Conservation (phyloP, 2,888 invertebrate genomes). For the Drosophila setosimentum region DNA sequence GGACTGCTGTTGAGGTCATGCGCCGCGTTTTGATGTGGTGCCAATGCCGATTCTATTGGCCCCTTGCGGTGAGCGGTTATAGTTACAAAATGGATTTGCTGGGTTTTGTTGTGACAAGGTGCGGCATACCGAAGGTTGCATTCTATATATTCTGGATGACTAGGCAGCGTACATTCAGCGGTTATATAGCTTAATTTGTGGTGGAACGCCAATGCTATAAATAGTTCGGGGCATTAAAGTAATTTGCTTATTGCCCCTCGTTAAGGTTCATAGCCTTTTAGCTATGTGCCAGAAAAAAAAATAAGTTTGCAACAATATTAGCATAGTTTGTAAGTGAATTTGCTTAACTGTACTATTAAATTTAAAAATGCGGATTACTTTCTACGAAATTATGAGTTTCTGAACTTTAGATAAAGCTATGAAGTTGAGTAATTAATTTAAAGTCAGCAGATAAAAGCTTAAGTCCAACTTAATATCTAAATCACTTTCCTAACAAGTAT, state of each 20-base stretch:
- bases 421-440: neutral
- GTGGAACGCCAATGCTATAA: conserved; percentile 12
- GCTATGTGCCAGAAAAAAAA: conserved; percentile 6
- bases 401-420: too few species aligned
- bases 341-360: neutral
- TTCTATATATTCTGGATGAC: conserved; percentile 13
- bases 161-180: conserved; percentile 36
- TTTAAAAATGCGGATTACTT: neutral
- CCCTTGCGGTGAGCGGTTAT: conserved; percentile 57
- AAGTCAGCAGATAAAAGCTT: neutral
- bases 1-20: conserved; percentile 36
- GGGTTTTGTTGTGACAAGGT: conserved; percentile 50
- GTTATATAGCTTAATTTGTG: conserved; percentile 14
- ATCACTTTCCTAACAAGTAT: neutral
- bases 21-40: conserved; percentile 67
- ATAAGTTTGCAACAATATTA: neutral
- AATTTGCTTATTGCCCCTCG: neutral
- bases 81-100: conserved; percentile 52
- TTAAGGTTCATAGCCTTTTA: neutral
- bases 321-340: neutral
- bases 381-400: neutral
- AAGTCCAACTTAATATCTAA: neutral
- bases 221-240: conserved; percentile 2
- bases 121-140: conserved; percentile 35
- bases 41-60: conserved; percentile 46